These are phyloP conservation scores for Xenus cinereus DNA, from an alignment of 2,113 vertebrate species.

Conservation along the genomic window DNA sequence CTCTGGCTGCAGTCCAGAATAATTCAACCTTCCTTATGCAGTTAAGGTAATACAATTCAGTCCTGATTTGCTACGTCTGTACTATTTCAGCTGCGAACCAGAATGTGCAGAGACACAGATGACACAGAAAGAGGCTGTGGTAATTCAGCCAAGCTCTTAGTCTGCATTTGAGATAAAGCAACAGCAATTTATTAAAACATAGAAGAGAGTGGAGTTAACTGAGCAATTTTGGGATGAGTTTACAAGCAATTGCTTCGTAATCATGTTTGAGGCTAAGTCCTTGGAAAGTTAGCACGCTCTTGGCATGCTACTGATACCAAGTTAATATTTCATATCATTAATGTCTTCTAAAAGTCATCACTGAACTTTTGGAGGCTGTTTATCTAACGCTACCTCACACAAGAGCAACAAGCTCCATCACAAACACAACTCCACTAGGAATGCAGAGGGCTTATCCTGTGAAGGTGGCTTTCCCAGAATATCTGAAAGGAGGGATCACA, in stretches of 20 bases:
- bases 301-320: constrained; percentile 5
- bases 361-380: background rate
- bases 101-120: background rate
- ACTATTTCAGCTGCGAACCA: background rate
- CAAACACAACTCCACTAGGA: background rate
- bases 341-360: background rate
- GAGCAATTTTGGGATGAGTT: constrained; percentile 20
- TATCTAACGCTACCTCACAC: background rate
- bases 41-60: background rate
- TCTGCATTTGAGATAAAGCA: background rate
- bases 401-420: background rate
- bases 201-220: constrained; percentile 9
- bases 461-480: background rate
- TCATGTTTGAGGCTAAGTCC: constrained; percentile 13
- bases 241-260: constrained; percentile 9
- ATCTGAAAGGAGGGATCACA: background rate
- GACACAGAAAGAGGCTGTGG: background rate
- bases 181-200: constrained; percentile 30
- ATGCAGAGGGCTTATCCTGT: background rate
- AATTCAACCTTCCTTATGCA: background rate
- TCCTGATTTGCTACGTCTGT: background rate
- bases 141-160: constrained; percentile 11
- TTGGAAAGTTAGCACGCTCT: constrained; percentile 7
- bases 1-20: background rate
- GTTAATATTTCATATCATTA: constrained; percentile 14